Evolutionary conservation across 2,888 invertebrate genomes (phyloP), one percentile per base, ranked within the genome.

Genomic region (Galerucella nymphaeae): DNA sequence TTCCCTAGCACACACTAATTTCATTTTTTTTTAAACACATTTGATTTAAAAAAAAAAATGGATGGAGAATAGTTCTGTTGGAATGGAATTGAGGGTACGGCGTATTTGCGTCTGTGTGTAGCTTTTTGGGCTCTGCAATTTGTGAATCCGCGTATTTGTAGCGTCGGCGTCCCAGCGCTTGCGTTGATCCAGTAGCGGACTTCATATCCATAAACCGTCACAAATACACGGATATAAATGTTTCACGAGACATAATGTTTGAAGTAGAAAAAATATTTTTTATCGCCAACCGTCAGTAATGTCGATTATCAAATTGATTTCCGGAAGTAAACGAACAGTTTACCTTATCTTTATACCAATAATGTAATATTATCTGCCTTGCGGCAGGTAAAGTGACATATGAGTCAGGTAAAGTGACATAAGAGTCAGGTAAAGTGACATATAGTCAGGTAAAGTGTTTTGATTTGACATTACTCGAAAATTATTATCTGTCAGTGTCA

Each of bases 131-230:
- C 50, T 42, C 67, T 59, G 66, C 65, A 69, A 69, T 71, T 71
- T 66, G 62, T 71, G 74, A 71, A 66, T 74, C 55, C 69, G 55
- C 66, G 64, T 65, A 72, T 68, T 74, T 69, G 63, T 41, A 62
- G 53, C 66, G 71, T 59, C 23, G 64, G 57, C 71, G 58, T 65
- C 75, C 73, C 64, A 73, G 77, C 80, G 79, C 80, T 58, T 77
- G 80, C 78, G 79, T 74, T 64, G 18, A 10, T 59, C n/a, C 59
- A 67, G 42, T n/a, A 41, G 9, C 61, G 61, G 42, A 62, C 61
- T 62, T 61, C 38, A 41, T 42, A 1, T 16, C 2, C 18, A 53
- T 8, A 53, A 10, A 45, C 14, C 11, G 11, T 13, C 14, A 14
- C 14, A 14, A 45, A 45, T 45, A 45, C 13, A 45, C 13, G 45